Percentiles rank a stretch among this genome's conserved stretches.
Conservation (phyloP, 2,888 invertebrate species). For the Matsumyia berberina region DNA sequence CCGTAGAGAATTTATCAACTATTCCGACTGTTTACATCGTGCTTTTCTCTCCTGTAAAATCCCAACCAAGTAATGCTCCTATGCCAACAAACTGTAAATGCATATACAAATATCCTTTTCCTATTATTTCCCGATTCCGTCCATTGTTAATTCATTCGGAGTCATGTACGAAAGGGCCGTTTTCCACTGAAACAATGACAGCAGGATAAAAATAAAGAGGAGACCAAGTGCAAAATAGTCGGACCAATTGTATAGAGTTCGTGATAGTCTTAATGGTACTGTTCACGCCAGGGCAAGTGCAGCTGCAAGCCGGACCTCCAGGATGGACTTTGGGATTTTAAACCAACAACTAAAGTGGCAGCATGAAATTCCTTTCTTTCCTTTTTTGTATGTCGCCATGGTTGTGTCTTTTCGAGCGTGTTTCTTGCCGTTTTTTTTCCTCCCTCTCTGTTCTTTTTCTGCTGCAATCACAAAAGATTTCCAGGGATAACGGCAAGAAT, state of each 20-base stretch:
- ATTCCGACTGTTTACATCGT: slow-evolving; percentile 14
- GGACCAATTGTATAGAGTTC: slow-evolving; percentile 35
- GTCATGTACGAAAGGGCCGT: slow-evolving; percentile 32
- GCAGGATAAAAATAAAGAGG: background rate
- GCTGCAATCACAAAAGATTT: slow-evolving; percentile 43
- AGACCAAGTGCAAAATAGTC: background rate
- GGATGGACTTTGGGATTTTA: background rate
- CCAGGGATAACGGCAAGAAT: slow-evolving; percentile 48
- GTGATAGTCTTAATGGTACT: slow-evolving; percentile 35
- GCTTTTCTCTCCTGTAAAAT: background rate
- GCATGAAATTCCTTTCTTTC: slow-evolving; percentile 19
- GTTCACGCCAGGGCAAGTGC: slow-evolving; percentile 6
- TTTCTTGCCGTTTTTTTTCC: too few relatives aligned
- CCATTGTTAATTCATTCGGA: slow-evolving; percentile 48
- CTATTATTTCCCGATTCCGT: slow-evolving; percentile 51
- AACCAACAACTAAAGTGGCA: slow-evolving; percentile 19
- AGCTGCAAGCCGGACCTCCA: background rate
- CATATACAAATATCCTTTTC: slow-evolving; percentile 42
- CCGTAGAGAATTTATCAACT: slow-evolving; percentile 18
- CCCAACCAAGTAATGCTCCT: background rate
- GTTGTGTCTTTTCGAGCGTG: slow-evolving; percentile 15
- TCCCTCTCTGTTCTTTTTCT: background rate
- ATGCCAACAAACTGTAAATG: slow-evolving; percentile 38
- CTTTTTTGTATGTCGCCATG: background rate
- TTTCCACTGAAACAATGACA: slow-evolving; percentile 34